These are phyloP conservation scores for Mormyrus hasselquistii DNA, from an alignment of 2,797 vertebrate genomes.

Conservation along the genomic window DNA sequence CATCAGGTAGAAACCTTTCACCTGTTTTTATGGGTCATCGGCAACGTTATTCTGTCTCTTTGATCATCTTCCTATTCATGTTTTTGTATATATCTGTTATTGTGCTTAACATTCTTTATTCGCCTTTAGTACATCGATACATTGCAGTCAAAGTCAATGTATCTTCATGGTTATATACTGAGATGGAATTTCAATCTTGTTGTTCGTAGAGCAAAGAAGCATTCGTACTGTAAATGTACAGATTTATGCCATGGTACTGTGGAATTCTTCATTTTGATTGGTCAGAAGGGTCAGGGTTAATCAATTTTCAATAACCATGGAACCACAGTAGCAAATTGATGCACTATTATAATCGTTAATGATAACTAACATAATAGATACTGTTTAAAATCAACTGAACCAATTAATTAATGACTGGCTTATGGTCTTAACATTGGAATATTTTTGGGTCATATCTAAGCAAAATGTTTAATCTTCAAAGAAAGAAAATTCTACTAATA, in stretches of 20 bases:
- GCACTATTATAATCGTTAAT: background rate
- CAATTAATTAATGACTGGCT: background rate
- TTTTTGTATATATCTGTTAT: background rate
- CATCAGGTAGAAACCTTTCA: constrained; percentile 67
- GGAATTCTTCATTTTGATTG: background rate
- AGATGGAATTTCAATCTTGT: background rate
- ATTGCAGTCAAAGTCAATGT: background rate
- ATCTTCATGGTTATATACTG: background rate
- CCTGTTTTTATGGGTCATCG: background rate
- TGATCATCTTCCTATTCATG: background rate
- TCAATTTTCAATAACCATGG: background rate
- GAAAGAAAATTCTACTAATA: background rate
- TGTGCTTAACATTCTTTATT: background rate
- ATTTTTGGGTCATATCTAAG: background rate
- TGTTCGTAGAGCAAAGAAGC: background rate
- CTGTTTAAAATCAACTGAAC: background rate
- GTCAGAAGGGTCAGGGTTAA: background rate
- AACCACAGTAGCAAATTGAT: background rate
- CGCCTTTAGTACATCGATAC: background rate
- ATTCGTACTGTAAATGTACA: background rate
- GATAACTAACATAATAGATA: background rate
- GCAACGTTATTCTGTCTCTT: background rate
- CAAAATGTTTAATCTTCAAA: background rate
- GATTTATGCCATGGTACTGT: background rate
- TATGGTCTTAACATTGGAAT: background rate